These are phyloP conservation scores for Drosophila athabasca DNA, from an alignment of 1,140 invertebrate genomes.

Conservation along the genomic window DNA sequence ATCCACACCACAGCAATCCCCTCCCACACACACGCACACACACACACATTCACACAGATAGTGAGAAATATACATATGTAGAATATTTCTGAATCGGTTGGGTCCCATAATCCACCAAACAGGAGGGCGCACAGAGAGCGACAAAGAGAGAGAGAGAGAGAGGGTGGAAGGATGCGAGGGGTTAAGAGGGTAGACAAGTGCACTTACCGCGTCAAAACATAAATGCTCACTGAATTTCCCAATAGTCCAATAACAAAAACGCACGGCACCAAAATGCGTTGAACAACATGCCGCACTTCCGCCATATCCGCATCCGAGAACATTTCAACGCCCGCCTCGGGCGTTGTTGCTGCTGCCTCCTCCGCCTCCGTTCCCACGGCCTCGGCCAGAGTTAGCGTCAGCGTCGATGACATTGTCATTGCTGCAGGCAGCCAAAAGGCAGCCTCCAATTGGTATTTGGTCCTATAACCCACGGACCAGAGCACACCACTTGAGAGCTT, in stretches of 20 bases:
- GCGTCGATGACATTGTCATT: conserved; percentile 53
- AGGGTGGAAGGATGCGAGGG: not conserved
- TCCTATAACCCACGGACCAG: too few relatives aligned
- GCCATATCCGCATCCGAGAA: conserved; percentile 77
- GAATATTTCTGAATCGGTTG: conserved; percentile 62
- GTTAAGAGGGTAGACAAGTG: conserved; percentile 54
- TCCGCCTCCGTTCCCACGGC: not conserved
- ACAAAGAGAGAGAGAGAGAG: not conserved
- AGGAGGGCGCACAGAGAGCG: conserved; percentile 10
- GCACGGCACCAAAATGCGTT: conserved; percentile 88
- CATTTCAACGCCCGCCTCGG: conserved; percentile 66
- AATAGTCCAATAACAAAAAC: conserved; percentile 88
- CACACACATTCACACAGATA: conserved; percentile 1
- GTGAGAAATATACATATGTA: conserved; percentile 27
- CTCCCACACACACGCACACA: too few relatives aligned
- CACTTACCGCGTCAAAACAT: conserved; percentile 88
- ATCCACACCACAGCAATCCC: not conserved
- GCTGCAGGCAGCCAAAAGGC: not conserved
- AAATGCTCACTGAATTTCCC: conserved; percentile 89
- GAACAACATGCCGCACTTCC: conserved; percentile 85
- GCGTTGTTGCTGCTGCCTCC: conserved; percentile 9
- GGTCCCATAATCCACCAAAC: conserved; percentile 57
- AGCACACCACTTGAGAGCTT: conserved; percentile 33
- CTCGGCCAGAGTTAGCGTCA: conserved; percentile 16
- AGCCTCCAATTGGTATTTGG: too few relatives aligned